phyloP scores from a whole-genome alignment of 1,140 invertebrate genomes.

The Diorhabda carinulata region DNA sequence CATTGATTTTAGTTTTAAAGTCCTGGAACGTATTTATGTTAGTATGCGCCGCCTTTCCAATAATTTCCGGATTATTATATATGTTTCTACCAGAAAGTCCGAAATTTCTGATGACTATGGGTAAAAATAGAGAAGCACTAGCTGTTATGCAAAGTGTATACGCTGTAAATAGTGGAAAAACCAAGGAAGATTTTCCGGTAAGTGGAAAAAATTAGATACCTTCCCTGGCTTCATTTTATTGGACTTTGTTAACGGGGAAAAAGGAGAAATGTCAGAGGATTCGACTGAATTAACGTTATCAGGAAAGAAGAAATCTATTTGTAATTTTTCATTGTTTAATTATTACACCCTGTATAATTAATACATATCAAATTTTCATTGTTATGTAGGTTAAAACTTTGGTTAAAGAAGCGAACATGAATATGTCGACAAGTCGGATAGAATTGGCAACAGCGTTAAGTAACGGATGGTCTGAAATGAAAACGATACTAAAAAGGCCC shows the following conservation, averaged over 20 bases:
- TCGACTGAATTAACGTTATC: no score
- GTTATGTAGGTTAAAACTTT: neutral
- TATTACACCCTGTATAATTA: no score
- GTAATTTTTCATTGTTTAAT: no score
- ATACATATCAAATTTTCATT: neutral
- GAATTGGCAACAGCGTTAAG: neutral
- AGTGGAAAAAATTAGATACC: constrained; percentile 43
- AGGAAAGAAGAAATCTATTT: no score
- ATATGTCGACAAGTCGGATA: neutral
- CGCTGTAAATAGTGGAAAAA: constrained; percentile 57
- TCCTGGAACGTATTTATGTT: constrained; percentile 76
- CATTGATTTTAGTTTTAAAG: constrained; percentile 46
- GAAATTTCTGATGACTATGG: constrained; percentile 71
- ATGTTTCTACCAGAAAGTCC: constrained; percentile 66
- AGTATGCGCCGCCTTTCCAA: constrained; percentile 59
- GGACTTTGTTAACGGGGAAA: no score
- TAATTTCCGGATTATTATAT: constrained; percentile 59
- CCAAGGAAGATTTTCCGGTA: constrained; percentile 56
- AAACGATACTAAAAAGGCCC: constrained; percentile 6
- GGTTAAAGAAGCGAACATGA: neutral
- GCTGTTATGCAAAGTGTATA: constrained; percentile 58
- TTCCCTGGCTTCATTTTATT: neutral
- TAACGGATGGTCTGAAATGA: constrained; percentile 4
- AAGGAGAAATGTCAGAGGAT: no score
- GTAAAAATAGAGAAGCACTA: constrained; percentile 63